phyloP scores from a whole-genome alignment of 2,797 vertebrate species.

The Carduelis carduelis region DNA sequence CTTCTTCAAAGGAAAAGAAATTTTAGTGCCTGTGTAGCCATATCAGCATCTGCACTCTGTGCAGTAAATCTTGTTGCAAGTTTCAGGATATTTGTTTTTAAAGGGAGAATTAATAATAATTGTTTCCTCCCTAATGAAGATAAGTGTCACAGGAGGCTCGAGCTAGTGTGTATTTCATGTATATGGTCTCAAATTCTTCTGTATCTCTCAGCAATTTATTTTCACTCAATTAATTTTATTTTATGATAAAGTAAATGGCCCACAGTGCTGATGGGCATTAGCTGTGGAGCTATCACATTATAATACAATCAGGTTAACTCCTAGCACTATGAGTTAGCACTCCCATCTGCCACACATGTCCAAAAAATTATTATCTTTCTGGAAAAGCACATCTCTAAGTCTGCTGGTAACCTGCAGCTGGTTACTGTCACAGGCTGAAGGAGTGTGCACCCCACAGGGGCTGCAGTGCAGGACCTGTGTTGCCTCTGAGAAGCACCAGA shows the following conservation, averaged over 20 bases:
- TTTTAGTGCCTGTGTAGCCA: fast-evolving
- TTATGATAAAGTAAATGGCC: conserved; percentile 76
- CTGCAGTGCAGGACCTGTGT: not conserved
- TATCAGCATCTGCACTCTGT: not conserved
- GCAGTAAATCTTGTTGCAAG: not conserved
- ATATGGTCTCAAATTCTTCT: conserved; percentile 60
- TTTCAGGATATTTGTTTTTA: conserved; percentile 51
- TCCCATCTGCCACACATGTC: conserved; percentile 35
- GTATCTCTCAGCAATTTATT: conserved; percentile 63
- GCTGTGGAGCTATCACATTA: conserved; percentile 55
- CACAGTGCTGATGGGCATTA: conserved; percentile 71
- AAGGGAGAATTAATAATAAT: conserved; percentile 69
- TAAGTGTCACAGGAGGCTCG: conserved; percentile 50
- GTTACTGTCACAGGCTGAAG: not conserved
- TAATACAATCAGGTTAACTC: conserved; percentile 46
- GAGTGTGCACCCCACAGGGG: fast-evolving
- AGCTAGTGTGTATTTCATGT: conserved; percentile 46
- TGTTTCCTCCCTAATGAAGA: conserved; percentile 71
- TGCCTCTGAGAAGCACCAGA: not conserved
- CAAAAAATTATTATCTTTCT: not conserved
- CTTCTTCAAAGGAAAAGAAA: not conserved
- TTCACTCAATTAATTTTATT: conserved; percentile 74
- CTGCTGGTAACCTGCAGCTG: not conserved
- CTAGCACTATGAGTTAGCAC: conserved; percentile 22
- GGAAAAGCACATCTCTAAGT: not conserved